Percentiles rank a stretch among this genome's conserved stretches.
These are phyloP conservation scores for Thalassoma bifasciatum DNA, from an alignment of 2,113 vertebrate genomes.

Conservation along the genomic window DNA sequence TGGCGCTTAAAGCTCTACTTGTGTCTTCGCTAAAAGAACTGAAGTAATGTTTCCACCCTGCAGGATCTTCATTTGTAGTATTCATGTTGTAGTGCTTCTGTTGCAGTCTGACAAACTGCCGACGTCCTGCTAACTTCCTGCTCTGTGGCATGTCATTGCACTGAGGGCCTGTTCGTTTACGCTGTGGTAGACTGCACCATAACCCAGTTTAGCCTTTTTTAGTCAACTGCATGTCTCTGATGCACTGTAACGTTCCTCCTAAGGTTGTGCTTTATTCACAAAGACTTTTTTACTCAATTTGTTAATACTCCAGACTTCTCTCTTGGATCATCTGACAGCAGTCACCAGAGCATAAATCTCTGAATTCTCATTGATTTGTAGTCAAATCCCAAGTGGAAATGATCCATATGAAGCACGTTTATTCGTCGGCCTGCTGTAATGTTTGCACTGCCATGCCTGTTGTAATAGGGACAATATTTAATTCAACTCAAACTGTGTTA, in stretches of 20 bases:
- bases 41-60: constrained; percentile 32
- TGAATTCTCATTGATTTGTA: constrained; percentile 32
- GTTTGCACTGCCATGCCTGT: constrained; percentile 84
- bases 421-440: constrained; percentile 78
- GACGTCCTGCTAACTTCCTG: constrained; percentile 31
- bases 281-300: constrained; percentile 43
- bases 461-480: constrained; percentile 74
- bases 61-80: constrained; percentile 37
- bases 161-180: constrained; percentile 36
- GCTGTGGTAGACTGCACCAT: background rate
- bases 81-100: constrained; percentile 48
- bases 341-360: constrained; percentile 35
- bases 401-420: constrained; percentile 84
- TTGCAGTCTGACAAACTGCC: constrained; percentile 50
- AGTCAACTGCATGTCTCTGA: constrained; percentile 73
- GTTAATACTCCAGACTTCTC: constrained; percentile 10
- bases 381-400: constrained; percentile 52
- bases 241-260: constrained; percentile 55
- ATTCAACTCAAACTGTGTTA: constrained; percentile 82
- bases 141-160: constrained; percentile 54
- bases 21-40: constrained; percentile 52
- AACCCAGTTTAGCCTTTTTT: constrained; percentile 29
- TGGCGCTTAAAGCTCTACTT: constrained; percentile 47
- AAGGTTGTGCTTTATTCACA: constrained; percentile 59
- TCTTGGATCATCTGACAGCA: constrained; percentile 28